Evolutionary conservation across 1,140 invertebrate species (phyloP), one percentile per base, ranked within the genome.

Genomic region (Dendroctonus ponderosae): DNA sequence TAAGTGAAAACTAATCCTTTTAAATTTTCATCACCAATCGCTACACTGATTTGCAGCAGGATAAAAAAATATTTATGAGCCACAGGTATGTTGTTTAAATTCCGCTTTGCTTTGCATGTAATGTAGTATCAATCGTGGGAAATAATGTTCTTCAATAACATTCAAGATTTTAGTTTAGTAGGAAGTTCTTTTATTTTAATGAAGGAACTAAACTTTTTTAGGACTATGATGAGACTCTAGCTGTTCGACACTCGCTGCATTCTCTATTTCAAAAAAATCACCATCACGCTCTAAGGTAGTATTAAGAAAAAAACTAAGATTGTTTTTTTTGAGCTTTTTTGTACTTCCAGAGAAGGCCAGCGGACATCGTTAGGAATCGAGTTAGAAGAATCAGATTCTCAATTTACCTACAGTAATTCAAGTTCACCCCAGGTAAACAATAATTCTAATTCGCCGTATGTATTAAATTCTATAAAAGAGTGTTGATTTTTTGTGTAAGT

Each of bases 371-470:
- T 78, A 11, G 80, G 79, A 49, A 76, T 82, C 5, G 87, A 88
- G 72, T 85, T 85, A n/a, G 87, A 89, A 67, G 87, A 89, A 71
- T 85, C 85, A 38, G 88, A 90, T 75, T 90, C 87, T 37, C 83
- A 88, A 62, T 87, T 86, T 72, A 89, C 88, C 0, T 90, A 88
- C 70, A 90, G 88, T 74, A 89, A 88, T 75, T 86, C 86, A 43
- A 89, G 86, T 74, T 89, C 88, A 43, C 87, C 88, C 52, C 85
- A 85, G 79, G 85, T 85, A 78, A 80, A 56, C 9, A 46, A 46
- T 11, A 46, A 3, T 3, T 11, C 44, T n/a, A n/a, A n/a, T n/a
- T n/a, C n/a, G n/a, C n/a, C n/a, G n/a, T n/a, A n/a, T n/a, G 5
- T 46, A 3, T 46, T 11, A 3, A 2, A 46, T 9, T 46, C 9